These are phyloP conservation scores for Oedothorax gibbosus DNA, from an alignment of 1,140 invertebrate genomes.

Conservation along the genomic window DNA sequence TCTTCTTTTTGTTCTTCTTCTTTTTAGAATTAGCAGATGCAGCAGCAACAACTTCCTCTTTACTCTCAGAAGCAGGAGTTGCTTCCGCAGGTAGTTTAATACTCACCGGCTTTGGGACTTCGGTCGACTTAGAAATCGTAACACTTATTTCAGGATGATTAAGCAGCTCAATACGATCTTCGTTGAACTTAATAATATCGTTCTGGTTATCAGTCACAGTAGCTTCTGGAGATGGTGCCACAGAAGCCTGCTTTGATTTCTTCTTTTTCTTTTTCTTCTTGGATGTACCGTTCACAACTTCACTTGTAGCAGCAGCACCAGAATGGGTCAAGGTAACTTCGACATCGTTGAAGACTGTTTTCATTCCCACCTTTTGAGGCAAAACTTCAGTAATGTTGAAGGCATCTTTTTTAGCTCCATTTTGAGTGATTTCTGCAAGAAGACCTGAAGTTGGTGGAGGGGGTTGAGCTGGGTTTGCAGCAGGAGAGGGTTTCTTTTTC, in stretches of 20 bases:
- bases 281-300: not conserved
- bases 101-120: not conserved
- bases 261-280: slow-evolving; percentile 55
- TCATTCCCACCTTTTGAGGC: slow-evolving; percentile 12
- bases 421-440: not conserved
- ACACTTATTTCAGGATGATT: slow-evolving; percentile 58
- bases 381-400: slow-evolving; percentile 1
- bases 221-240: not conserved
- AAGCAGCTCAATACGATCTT: slow-evolving; percentile 35
- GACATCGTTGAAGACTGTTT: slow-evolving; percentile 37
- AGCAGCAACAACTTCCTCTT: not conserved
- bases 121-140: slow-evolving; percentile 13
- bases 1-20: slow-evolving; percentile 56
- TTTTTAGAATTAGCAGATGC: slow-evolving; percentile 16
- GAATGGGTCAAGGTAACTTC: slow-evolving; percentile 33
- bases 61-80: not conserved
- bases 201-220: slow-evolving; percentile 6
- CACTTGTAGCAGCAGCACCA: slow-evolving; percentile 8
- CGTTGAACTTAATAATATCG: slow-evolving; percentile 23
- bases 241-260: slow-evolving; percentile 2
- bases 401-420: not conserved
- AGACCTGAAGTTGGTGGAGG: not conserved
- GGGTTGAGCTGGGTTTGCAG: not conserved
- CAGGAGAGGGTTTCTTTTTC: slow-evolving; percentile 17
- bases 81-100: not conserved